Evolutionary conservation across 23 tunicate genomes (phyloP).

Genomic region (Halocynthia roretzi): DNA sequence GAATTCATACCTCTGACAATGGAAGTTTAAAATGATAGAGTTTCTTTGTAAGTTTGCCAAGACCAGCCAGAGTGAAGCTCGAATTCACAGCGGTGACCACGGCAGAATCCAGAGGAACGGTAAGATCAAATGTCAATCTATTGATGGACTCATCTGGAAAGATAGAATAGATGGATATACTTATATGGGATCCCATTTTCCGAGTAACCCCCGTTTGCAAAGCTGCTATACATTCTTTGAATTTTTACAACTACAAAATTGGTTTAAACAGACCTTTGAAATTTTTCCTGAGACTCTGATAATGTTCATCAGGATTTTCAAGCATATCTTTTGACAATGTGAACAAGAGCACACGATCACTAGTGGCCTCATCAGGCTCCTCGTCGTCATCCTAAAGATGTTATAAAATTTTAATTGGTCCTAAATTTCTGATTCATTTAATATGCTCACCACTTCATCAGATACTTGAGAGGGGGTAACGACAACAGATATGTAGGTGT

Average conservation of each 20-base stretch:
- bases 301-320: constrained; percentile 24
- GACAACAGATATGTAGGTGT: no score
- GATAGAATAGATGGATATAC: neutral
- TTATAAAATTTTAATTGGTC: neutral
- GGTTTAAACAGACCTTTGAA: constrained; percentile 26
- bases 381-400: constrained; percentile 2
- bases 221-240: neutral
- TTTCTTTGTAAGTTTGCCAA: constrained; percentile 31
- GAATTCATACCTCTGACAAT: neutral
- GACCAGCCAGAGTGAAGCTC: constrained; percentile 35
- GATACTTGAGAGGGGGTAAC: neutral
- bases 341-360: constrained; percentile 43
- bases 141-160: constrained; percentile 37
- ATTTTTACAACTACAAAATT: neutral
- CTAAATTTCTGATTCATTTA: neutral
- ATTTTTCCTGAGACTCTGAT: constrained; percentile 21
- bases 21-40: constrained; percentile 43
- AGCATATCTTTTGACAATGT: constrained; percentile 18
- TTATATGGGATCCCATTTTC: no score
- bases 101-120: constrained; percentile 66
- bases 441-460: neutral
- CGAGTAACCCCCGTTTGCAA: no score
- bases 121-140: constrained; percentile 26
- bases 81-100: constrained; percentile 34
- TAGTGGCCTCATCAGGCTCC: constrained; percentile 5